Evolutionary conservation across 1,140 invertebrate genomes (phyloP), one percentile per base, ranked within the genome.

Genomic region (Oedothorax gibbosus): DNA sequence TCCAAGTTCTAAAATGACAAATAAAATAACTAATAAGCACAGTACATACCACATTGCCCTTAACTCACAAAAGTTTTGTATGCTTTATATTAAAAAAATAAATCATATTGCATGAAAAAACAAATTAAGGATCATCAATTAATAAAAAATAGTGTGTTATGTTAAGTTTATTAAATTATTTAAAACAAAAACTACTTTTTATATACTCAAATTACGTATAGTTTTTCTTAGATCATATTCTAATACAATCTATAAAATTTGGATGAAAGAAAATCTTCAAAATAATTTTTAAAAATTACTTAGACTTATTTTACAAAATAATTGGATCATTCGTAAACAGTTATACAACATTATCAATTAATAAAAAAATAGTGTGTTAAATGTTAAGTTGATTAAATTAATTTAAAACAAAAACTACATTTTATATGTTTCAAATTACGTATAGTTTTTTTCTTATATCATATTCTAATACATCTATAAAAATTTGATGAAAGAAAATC

Each of bases 1-100:
- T 2, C 91, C 91, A 18, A 96, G 89, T 53, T 92, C 91, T 91
- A 86, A 53, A 35, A 18, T 9, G 54, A 53, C 11, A 71, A n/a
- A 21, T 54, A 10, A 51, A 0, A 49, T 2, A 3, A 69, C 10
- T 11, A 71, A 18, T 54, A 53, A 35, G 35, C 1, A 53, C 9
- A 71, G 21, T 50, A 9, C 0, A 6, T 18, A 53, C 9, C 18
- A 54, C 20, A 35, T 35, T 35, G 35, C 35, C 35, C 35, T 35
- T 35, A 35, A 35, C 2, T 35, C 35, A 35, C 5, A 2, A 35
- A 35, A 35, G 35, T 35, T 2, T 1, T 35, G 35, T 5, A 35
- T 35, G 35, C 1, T 35, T 35, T 35, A 35, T 2, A 35, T 2
- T 35, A 35, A 35, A 2, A 35, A 35, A 35, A 35, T n/a, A 35